A percentile compares a stretch with the other conserved stretches of the same genome.
Conservation (phyloP, 2,797 vertebrate species). For the Selene dorsalis region DNA sequence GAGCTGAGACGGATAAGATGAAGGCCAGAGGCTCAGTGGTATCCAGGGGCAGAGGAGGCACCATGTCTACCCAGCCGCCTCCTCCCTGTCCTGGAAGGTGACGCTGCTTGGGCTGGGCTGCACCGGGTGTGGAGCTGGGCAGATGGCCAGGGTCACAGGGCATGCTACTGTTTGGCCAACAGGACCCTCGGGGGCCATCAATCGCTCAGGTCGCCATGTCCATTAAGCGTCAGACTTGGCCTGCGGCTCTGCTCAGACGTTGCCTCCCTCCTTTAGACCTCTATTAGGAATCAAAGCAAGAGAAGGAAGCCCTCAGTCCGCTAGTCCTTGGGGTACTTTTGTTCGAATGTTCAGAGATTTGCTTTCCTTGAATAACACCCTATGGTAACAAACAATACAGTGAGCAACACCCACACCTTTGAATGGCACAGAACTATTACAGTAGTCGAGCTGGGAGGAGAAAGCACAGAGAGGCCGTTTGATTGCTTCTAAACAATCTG, state of each 20-base stretch:
- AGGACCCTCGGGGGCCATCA: conserved; percentile 81
- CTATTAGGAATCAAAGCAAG: conserved; percentile 87
- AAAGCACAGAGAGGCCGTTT: conserved; percentile 75
- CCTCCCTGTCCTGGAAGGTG: conserved; percentile 72
- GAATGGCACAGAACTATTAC: conserved; percentile 75
- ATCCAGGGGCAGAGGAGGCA: conserved; percentile 75
- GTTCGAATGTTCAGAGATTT: conserved; percentile 86
- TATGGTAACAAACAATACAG: conserved; percentile 80
- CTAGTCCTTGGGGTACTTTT: conserved; percentile 89
- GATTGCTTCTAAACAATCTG: conserved; percentile 82
- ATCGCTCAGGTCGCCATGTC: conserved; percentile 82
- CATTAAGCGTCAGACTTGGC: conserved; percentile 80
- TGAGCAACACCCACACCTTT: conserved; percentile 85
- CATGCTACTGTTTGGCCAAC: conserved; percentile 80
- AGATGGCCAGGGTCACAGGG: conserved; percentile 76
- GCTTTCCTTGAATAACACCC: conserved; percentile 85
- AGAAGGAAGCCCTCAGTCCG: conserved; percentile 88
- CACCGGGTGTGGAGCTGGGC: conserved; percentile 52
- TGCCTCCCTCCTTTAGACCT: conserved; percentile 75
- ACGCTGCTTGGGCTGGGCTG: conserved; percentile 37
- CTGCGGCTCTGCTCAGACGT: conserved; percentile 75
- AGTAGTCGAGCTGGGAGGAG: conserved; percentile 68
- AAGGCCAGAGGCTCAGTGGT: conserved; percentile 63
- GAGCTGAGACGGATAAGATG: conserved; percentile 64
- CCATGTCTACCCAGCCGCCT: conserved; percentile 60